Percentiles rank a stretch among this genome's conserved stretches.
Evolutionary conservation across 2,113 vertebrate genomes (phyloP).

Genomic region (Phyllostomus hastatus): DNA sequence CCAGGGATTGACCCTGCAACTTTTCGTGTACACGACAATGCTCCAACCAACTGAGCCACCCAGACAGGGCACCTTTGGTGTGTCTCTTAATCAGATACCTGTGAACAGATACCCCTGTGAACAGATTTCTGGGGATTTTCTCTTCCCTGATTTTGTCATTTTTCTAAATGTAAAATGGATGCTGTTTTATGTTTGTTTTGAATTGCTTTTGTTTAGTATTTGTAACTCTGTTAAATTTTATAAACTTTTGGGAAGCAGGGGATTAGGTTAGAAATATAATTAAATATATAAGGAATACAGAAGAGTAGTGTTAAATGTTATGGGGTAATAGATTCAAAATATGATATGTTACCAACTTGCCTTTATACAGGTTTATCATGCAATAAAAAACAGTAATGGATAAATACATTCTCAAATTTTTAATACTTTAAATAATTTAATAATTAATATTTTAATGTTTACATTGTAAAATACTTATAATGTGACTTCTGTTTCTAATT

Average conservation of each 20-base stretch:
- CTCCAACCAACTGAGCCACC: too few relatives aligned
- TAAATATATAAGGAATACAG: not conserved
- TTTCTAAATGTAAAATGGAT: not conserved
- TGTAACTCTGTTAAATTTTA: not conserved
- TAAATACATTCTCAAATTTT: not conserved
- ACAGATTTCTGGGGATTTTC: not conserved
- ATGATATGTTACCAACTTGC: not conserved
- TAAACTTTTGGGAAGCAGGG: not conserved
- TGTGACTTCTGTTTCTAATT: not conserved
- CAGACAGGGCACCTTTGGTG: not conserved
- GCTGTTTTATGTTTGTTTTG: slow-evolving; percentile 17
- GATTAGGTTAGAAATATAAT: not conserved
- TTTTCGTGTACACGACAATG: too few relatives aligned
- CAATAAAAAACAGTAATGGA: not conserved
- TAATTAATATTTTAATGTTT: not conserved
- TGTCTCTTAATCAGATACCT: not conserved
- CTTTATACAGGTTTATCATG: not conserved
- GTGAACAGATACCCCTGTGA: not conserved
- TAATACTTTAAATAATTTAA: not conserved
- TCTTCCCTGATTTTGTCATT: not conserved
- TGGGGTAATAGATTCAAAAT: not conserved
- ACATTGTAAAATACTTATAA: not conserved
- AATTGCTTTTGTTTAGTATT: not conserved
- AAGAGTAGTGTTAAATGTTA: not conserved
- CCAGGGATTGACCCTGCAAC: too few relatives aligned